Percentiles rank a stretch among this genome's conserved stretches.
phyloP scores from a whole-genome alignment of 2,113 vertebrate species.

The Upupa epops region DNA sequence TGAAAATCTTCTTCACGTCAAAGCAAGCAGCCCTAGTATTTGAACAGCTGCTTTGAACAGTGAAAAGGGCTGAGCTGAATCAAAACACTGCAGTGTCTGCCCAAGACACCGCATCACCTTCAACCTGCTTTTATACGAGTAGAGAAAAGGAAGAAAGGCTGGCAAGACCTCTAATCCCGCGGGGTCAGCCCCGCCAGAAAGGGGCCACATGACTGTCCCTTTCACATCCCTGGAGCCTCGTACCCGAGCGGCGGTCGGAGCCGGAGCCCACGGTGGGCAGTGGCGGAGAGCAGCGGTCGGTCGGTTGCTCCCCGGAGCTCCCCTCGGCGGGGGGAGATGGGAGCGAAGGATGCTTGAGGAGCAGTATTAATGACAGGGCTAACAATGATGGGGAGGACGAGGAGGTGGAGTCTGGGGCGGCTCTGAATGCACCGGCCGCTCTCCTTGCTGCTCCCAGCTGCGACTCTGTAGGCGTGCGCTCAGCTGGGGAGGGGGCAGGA shows the following conservation, averaged over 20 bases:
- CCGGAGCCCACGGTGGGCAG: background rate
- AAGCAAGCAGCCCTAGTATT: conserved; percentile 75
- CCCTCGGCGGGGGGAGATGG: background rate
- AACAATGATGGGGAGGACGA: conserved; percentile 13
- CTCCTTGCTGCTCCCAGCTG: conserved; percentile 20
- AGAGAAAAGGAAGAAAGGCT: conserved; percentile 60
- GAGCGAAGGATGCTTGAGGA: conserved; percentile 24
- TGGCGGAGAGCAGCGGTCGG: background rate
- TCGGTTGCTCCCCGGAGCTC: background rate
- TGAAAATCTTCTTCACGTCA: conserved; percentile 80
- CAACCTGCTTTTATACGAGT: conserved; percentile 65
- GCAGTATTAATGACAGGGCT: conserved; percentile 52
- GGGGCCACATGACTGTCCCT: conserved; percentile 19
- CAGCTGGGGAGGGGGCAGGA: conserved; percentile 30
- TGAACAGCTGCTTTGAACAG: conserved; percentile 83
- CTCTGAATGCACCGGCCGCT: background rate
- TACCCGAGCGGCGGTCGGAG: background rate
- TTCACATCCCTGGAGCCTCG: conserved; percentile 12
- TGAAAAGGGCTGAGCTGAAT: conserved; percentile 76
- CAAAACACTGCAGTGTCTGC: conserved; percentile 75
- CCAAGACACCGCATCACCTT: conserved; percentile 71
- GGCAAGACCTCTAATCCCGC: conserved; percentile 47
- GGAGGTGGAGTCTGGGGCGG: conserved; percentile 50
- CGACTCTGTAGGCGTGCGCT: conserved; percentile 32
- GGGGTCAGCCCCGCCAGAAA: conserved; percentile 52